These are phyloP conservation scores for Loripinus fragilis DNA, from an alignment of 2,888 invertebrate genomes.

Conservation along the genomic window DNA sequence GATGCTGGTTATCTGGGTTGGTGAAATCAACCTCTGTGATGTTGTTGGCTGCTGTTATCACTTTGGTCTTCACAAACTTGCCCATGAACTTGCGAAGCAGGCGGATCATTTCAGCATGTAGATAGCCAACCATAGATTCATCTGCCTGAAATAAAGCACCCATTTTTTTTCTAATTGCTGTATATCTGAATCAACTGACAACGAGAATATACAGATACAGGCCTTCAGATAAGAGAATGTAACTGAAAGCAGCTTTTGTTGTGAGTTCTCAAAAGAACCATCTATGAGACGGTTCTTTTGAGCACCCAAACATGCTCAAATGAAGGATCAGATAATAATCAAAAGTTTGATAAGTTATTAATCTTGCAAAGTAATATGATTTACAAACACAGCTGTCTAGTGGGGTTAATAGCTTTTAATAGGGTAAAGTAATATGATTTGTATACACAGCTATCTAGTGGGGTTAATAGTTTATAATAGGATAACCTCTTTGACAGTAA, in stretches of 20 bases:
- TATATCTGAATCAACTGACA: neutral
- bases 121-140: conserved; percentile 22
- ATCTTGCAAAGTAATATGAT: no score
- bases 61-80: conserved; percentile 27
- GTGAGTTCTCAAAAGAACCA: no score
- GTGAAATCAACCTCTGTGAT: conserved; percentile 11
- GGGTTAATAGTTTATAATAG: no score
- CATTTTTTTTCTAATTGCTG: neutral
- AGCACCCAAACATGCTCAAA: no score
- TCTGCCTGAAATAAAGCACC: conserved; percentile 23
- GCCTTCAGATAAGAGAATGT: neutral
- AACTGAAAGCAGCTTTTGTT: neutral
- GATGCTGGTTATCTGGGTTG: conserved; percentile 17
- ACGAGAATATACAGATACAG: neutral
- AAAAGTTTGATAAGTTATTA: no score
- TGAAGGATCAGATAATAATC: no score
- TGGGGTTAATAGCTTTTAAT: no score
- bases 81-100: conserved; percentile 33
- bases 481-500: no score
- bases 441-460: no score
- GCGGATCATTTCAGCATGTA: conserved; percentile 9
- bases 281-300: no score
- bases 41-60: conserved; percentile 9
- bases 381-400: no score
- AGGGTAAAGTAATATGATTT: no score